Base-by-base conservation (phyloP, 1,140 invertebrate genomes). In the Cyphomyrmex costatus region DNA sequence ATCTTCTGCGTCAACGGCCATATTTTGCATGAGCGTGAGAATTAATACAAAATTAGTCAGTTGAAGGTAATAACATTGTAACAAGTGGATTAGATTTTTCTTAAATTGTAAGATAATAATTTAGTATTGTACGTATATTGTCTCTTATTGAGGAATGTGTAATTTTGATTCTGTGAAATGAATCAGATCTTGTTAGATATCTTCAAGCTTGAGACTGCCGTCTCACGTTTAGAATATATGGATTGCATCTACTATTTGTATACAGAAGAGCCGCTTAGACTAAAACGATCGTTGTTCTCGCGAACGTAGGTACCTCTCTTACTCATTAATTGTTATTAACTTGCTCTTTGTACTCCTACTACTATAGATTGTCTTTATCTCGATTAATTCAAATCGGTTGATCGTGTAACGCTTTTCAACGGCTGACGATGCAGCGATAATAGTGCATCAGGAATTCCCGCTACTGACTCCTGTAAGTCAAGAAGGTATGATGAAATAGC, bases 291-390 rank as follows among this genome's bases (percentile, higher is more conserved):
- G 30, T 82, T 82, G 51, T 24, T 71, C 68, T 70, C 46, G 71
- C 63, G 73, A 85, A 76, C 36, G 12, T 68, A 78, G 49, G 86
- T 80, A 80, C 80, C 86, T 85, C 61, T 63, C 71, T 61, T 21
- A 21, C 65, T 80, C 53, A 73, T 88, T 80, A 84, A 90, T 80
- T 76, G 71, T 88, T 90, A 91, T 86, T 85, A 87, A 90, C 78
- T 78, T 89, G 88, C 78, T 91, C 77, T 91, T 92, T 86, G 74
- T 91, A 91, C 76, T 92, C 70, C 71, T 87, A 90, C 76, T 89
- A 90, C 68, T 90, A 66, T 85, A 89, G 73, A 90, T 88, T 86
- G 77, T 89, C 74, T 68, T 88, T 60, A 53, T 70, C 77, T 63
- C 70, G 65, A 86, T 63, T 86, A 49, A 87, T 85, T 90, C 56